Evolutionary conservation across 2,888 invertebrate species (phyloP).

Genomic region (Lordiphosa andalusiaca): DNA sequence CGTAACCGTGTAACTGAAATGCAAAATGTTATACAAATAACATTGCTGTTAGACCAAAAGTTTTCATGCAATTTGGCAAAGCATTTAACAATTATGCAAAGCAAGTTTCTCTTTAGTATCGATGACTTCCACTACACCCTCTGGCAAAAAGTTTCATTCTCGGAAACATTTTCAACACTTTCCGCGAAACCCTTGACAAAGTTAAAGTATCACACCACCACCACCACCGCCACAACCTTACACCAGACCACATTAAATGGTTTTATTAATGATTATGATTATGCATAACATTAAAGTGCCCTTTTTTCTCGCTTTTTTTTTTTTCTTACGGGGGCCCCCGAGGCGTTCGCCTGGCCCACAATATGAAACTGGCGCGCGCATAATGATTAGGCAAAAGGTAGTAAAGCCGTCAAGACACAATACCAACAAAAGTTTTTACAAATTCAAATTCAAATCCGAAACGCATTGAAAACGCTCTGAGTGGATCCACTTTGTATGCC

Average conservation of each 20-base stretch:
- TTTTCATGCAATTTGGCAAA: too few relatives aligned
- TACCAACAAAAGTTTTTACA: conserved; percentile 21
- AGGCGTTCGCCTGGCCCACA: conserved; percentile 17
- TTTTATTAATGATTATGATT: conserved; percentile 65
- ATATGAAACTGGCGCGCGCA: conserved; percentile 44
- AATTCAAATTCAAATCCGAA: conserved; percentile 57
- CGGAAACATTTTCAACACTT: neutral
- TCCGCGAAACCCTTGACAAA: neutral
- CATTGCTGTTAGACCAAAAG: too few relatives aligned
- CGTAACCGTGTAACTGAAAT: too few relatives aligned
- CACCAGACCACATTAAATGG: conserved; percentile 52
- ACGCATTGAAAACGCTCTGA: conserved; percentile 30
- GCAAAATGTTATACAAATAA: too few relatives aligned
- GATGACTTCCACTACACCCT: too few relatives aligned
- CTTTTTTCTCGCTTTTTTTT: conserved; percentile 9
- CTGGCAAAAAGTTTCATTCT: too few relatives aligned
- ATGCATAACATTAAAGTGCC: conserved; percentile 56
- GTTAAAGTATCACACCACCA: conserved; percentile 3
- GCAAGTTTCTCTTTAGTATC: too few relatives aligned
- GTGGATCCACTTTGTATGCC: conserved; percentile 55
- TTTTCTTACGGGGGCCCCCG: conserved; percentile 6
- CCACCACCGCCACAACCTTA: too few relatives aligned
- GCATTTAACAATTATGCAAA: too few relatives aligned
- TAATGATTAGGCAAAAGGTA: conserved; percentile 39
- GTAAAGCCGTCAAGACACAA: conserved; percentile 7